A percentile compares a stretch with the other conserved stretches of the same genome.
These are phyloP conservation scores for Hypomecis atomaria DNA, from an alignment of 2,888 invertebrate genomes.

Conservation along the genomic window DNA sequence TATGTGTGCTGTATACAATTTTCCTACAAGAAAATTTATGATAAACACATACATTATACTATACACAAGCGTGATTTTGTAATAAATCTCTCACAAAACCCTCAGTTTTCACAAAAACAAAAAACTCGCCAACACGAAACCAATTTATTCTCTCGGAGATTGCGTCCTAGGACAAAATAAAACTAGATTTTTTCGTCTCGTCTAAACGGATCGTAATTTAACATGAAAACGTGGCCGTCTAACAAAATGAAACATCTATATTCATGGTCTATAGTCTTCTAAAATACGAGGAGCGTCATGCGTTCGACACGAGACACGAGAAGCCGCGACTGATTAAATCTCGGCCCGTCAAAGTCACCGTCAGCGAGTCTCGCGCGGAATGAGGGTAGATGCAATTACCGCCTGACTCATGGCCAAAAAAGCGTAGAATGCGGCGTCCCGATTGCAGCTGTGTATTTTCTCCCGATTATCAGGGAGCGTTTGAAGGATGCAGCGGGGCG, in stretches of 20 bases:
- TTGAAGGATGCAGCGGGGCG: constrained; percentile 76
- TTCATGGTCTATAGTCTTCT: constrained; percentile 56
- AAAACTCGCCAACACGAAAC: constrained; percentile 21
- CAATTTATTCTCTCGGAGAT: constrained; percentile 46
- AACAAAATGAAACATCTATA: constrained; percentile 62
- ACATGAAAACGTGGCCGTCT: constrained; percentile 52
- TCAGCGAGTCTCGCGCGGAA: constrained; percentile 47
- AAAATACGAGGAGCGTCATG: constrained; percentile 53
- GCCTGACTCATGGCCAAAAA: constrained; percentile 78
- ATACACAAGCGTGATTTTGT: constrained; percentile 24
- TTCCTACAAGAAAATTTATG: constrained; percentile 23
- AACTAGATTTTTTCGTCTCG: constrained; percentile 47
- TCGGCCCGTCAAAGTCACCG: constrained; percentile 32
- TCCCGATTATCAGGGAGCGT: constrained; percentile 79
- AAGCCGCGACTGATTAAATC: constrained; percentile 25
- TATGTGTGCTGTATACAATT: constrained; percentile 12
- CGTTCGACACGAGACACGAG: constrained; percentile 41
- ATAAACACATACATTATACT: constrained; percentile 30
- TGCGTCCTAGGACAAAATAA: constrained; percentile 36
- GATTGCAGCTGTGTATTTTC: constrained; percentile 80
- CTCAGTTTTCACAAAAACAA: neutral
- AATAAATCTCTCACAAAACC: constrained; percentile 27
- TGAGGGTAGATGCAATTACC: constrained; percentile 72
- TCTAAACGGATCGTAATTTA: constrained; percentile 58
- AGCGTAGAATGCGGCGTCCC: constrained; percentile 74